Conservation (phyloP, 64 coral and sea anemone genomes). For the Dendrophyllia cribrosa region DNA sequence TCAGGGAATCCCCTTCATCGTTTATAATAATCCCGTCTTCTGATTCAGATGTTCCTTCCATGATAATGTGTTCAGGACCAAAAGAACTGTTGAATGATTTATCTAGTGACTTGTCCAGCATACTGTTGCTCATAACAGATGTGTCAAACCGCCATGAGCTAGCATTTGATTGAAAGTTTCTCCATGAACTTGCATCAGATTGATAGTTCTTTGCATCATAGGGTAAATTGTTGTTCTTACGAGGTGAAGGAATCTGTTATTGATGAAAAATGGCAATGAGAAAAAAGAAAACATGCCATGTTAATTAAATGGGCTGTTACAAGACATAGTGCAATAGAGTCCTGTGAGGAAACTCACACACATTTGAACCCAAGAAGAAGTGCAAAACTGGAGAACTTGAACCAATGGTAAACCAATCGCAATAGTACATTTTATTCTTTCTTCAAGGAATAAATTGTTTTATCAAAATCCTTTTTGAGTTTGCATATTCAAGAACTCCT, state of each 20-base stretch:
- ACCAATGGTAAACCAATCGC: too few species aligned
- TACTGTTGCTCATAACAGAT: conserved; percentile 58
- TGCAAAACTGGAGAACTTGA: too few species aligned
- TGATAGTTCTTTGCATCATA: conserved; percentile 95
- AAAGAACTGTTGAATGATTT: conserved; percentile 65
- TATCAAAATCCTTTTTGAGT: too few species aligned
- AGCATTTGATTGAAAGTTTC: conserved; percentile 84
- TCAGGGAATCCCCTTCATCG: conserved; percentile 82
- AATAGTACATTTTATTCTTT: too few species aligned
- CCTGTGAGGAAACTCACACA: too few species aligned
- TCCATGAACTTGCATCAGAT: conserved; percentile 81
- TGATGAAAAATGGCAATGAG: neutral
- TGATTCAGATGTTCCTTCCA: conserved; percentile 18
- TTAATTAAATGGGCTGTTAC: too few species aligned
- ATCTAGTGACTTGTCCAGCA: conserved; percentile 57
- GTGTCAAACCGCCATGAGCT: conserved; percentile 89
- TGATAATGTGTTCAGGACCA: conserved; percentile 23
- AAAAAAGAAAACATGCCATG: neutral
- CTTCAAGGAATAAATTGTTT: too few species aligned
- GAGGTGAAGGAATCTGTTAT: conserved; percentile 87
- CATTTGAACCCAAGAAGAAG: too few species aligned
- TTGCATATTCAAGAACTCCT: too few species aligned
- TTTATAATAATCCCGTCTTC: conserved; percentile 34
- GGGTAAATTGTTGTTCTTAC: conserved; percentile 60
- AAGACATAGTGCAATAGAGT: too few species aligned